Evolutionary conservation across 1,140 invertebrate genomes (phyloP).

Genomic region (Paraescarpia echinospica): DNA sequence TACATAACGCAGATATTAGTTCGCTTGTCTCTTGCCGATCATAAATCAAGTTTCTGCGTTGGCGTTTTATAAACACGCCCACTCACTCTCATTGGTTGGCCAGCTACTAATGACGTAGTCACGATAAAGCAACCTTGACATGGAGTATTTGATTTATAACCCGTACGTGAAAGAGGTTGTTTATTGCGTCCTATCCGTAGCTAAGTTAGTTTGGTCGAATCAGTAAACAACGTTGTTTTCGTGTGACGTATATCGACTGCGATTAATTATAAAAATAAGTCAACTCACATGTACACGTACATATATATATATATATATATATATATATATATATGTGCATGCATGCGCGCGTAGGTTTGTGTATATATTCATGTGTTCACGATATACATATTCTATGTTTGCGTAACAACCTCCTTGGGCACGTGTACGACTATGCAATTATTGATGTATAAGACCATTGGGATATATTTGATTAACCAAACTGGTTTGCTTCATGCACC

Average conservation of each 20-base stretch:
- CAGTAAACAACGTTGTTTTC: no score
- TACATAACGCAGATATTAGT: no score
- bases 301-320: no score
- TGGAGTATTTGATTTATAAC: not conserved
- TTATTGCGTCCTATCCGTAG: not conserved
- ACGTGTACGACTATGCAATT: not conserved
- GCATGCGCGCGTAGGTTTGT: not conserved
- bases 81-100: not conserved
- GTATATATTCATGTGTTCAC: not conserved
- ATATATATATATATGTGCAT: not conserved
- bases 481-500: not conserved
- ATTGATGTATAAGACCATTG: not conserved
- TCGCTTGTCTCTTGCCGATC: not conserved
- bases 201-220: no score
- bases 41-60: not conserved
- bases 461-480: not conserved
- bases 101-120: not conserved
- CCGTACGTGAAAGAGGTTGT: not conserved
- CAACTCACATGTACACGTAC: no score
- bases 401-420: not conserved
- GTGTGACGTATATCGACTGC: no score
- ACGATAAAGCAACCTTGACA: not conserved
- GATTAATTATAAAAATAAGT: no score
- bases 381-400: no score
- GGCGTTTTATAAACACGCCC: not conserved